These are phyloP conservation scores for Heloderma charlesbogerti DNA, from an alignment of 2,113 vertebrate species.

Conservation along the genomic window DNA sequence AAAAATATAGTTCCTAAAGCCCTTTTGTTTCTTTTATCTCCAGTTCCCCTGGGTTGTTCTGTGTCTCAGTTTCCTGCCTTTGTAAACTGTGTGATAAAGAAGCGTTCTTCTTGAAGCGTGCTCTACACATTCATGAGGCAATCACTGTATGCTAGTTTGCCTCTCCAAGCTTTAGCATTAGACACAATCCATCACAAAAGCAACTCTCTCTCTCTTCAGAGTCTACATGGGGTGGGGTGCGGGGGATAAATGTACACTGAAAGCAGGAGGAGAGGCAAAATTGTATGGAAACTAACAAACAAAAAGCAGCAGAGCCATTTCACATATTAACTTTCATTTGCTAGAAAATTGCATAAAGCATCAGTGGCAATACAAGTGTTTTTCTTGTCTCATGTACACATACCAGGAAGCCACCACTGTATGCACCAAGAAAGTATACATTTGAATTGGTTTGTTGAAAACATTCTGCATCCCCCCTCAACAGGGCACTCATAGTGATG, in stretches of 20 bases:
- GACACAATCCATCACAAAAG: background rate
- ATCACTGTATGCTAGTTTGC: background rate
- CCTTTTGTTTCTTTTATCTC: background rate
- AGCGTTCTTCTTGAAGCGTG: background rate
- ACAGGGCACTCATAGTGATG: background rate
- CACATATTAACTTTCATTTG: background rate
- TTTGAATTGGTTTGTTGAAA: background rate
- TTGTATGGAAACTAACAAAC: background rate
- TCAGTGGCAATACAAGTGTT: background rate
- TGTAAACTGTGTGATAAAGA: background rate
- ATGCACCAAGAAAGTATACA: background rate
- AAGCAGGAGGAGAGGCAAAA: background rate
- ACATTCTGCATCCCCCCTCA: background rate
- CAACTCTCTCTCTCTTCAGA: too few species aligned
- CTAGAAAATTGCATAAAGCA: background rate
- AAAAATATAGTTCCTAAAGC: background rate
- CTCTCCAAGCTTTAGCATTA: background rate
- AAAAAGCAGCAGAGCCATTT: background rate
- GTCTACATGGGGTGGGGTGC: background rate
- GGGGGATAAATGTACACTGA: background rate
- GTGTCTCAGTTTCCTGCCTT: background rate
- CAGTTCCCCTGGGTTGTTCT: background rate
- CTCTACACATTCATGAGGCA: background rate
- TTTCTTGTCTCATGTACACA: background rate
- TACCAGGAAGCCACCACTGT: background rate